Conservation (phyloP, 2,113 vertebrate genomes). For the Daphoenositta chrysoptera region DNA sequence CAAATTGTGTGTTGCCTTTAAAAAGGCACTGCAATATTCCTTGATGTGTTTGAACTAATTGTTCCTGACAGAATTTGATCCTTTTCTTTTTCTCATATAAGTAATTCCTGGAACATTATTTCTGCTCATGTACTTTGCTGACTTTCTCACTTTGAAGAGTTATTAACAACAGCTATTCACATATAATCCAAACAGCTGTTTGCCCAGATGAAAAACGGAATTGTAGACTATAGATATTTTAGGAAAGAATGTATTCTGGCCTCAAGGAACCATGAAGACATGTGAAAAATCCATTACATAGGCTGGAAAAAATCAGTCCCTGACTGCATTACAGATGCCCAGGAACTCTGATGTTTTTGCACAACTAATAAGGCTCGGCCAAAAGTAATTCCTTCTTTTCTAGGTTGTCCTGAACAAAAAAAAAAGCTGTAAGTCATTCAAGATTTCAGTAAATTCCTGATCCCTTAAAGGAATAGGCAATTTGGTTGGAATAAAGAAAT, state of each 20-base stretch:
- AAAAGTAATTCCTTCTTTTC: neutral
- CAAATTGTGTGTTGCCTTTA: neutral
- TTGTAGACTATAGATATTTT: neutral
- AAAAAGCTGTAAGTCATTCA: neutral
- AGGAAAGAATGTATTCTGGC: neutral
- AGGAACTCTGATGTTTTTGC: neutral
- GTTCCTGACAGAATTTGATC: neutral
- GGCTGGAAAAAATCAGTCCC: neutral
- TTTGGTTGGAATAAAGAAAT: neutral
- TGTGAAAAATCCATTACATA: neutral
- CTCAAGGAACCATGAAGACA: neutral
- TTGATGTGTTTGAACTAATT: neutral
- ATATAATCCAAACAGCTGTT: neutral
- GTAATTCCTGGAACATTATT: neutral
- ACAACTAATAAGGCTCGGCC: neutral
- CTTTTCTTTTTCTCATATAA: neutral
- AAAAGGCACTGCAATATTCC: neutral
- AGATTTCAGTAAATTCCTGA: neutral
- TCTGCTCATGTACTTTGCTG: neutral
- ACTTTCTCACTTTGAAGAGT: neutral
- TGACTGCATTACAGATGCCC: neutral
- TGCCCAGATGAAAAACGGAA: neutral
- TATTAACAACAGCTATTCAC: neutral
- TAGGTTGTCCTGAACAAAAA: neutral
- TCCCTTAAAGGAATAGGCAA: neutral